Conservation (phyloP, 2,797 vertebrate genomes). For the Catamblyrhynchus diadema region DNA sequence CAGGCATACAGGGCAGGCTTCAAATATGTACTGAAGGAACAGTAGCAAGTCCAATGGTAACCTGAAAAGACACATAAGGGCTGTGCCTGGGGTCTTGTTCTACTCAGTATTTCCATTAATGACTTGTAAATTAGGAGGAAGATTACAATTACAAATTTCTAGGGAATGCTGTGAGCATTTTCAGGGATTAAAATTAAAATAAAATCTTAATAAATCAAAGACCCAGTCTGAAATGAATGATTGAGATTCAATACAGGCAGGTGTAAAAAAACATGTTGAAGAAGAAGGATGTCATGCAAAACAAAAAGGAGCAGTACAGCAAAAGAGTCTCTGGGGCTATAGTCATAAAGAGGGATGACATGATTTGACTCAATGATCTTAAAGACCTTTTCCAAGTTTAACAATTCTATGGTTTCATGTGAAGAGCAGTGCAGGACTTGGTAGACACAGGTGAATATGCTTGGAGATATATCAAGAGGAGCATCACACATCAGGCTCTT, state of each 20-base stretch:
- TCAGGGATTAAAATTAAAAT: conserved; percentile 31
- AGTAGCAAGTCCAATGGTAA: neutral
- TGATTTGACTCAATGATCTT: neutral
- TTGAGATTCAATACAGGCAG: neutral
- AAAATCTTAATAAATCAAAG: conserved; percentile 50
- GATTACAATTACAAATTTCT: conserved; percentile 57
- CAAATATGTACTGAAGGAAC: neutral
- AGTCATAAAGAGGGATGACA: neutral
- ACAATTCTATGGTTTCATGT: neutral
- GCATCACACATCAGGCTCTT: neutral
- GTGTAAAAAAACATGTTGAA: neutral
- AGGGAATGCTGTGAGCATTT: conserved; percentile 6
- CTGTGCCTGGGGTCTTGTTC: conserved; percentile 24
- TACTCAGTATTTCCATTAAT: neutral
- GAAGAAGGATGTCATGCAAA: neutral
- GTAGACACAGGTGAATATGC: neutral
- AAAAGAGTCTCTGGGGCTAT: neutral
- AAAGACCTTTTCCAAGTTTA: neutral
- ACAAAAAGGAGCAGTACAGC: neutral
- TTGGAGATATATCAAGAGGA: neutral
- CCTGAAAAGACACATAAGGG: neutral
- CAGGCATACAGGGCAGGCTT: conserved; percentile 9
- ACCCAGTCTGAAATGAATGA: neutral
- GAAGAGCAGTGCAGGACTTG: neutral
- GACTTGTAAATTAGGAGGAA: conserved; percentile 41